Conservation (phyloP, 2,113 vertebrate species). For the Rattus rattus region DNA sequence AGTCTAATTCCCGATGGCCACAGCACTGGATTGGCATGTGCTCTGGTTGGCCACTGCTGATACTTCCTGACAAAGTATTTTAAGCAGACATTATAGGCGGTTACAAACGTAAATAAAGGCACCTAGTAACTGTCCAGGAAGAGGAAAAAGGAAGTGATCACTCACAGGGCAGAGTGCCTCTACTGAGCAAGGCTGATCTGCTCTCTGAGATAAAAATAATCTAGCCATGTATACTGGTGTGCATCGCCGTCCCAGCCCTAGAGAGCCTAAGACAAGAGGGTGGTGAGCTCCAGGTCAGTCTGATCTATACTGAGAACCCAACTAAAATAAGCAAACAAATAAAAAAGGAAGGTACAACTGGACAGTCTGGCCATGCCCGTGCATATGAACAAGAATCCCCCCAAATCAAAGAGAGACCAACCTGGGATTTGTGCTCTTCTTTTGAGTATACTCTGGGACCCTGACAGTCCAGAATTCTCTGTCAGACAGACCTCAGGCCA, state of each 20-base stretch:
- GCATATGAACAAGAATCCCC: background rate
- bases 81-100: background rate
- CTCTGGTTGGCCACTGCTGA: background rate
- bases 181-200: background rate
- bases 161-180: background rate
- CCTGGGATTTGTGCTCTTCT: background rate
- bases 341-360: background rate
- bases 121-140: background rate
- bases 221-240: background rate
- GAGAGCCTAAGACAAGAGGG: background rate
- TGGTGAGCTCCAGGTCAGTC: background rate
- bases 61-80: constrained; percentile 13
- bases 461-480: background rate
- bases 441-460: background rate
- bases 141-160: background rate
- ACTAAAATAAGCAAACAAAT: background rate
- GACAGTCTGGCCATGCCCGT: background rate
- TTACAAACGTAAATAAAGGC: background rate
- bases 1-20: background rate
- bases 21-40: no score
- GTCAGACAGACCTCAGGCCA: background rate
- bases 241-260: background rate
- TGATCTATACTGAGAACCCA: background rate
- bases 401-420: background rate
- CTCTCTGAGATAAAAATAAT: background rate